Conservation (phyloP, 2,797 vertebrate genomes). For the Chrosomus eos region DNA sequence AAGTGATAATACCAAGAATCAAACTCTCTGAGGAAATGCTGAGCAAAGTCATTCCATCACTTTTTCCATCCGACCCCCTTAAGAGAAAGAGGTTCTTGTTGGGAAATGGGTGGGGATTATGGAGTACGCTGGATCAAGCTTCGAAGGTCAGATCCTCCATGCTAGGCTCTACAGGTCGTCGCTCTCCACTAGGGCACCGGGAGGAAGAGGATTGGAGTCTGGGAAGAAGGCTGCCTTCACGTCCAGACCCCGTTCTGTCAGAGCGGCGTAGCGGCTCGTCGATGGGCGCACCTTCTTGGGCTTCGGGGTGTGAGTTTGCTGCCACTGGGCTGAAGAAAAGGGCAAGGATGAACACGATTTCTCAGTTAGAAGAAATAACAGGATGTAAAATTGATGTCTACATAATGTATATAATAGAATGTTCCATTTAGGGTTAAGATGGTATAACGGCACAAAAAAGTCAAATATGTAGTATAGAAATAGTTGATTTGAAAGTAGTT, state of each 20-base stretch:
- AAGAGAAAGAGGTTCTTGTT: conserved; percentile 2
- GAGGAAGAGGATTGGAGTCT: conserved; percentile 87
- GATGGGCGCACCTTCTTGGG: conserved; percentile 95
- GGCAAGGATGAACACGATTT: neutral
- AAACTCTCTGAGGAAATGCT: neutral
- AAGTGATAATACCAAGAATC: conserved; percentile 11
- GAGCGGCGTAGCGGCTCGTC: conserved; percentile 93
- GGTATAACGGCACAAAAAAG: neutral
- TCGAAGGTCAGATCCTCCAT: conserved; percentile 29
- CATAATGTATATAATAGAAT: neutral
- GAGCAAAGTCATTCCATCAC: conserved; percentile 22
- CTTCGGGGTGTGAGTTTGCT: conserved; percentile 90
- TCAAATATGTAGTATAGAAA: neutral
- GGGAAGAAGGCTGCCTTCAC: conserved; percentile 98
- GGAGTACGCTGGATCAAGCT: conserved; percentile 30
- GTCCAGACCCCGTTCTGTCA: conserved; percentile 96
- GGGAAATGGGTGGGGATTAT: conserved; percentile 36
- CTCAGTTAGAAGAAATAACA: neutral
- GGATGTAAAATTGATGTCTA: neutral
- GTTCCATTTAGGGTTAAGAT: neutral
- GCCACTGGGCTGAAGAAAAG: conserved; percentile 88
- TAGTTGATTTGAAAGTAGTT: neutral
- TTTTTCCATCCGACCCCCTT: conserved; percentile 14
- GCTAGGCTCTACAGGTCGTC: conserved; percentile 88
- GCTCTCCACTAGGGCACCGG: conserved; percentile 91